Evolutionary conservation across 2,888 invertebrate species (phyloP), one percentile per base, ranked within the genome.

Genomic region (Junonia oenone): DNA sequence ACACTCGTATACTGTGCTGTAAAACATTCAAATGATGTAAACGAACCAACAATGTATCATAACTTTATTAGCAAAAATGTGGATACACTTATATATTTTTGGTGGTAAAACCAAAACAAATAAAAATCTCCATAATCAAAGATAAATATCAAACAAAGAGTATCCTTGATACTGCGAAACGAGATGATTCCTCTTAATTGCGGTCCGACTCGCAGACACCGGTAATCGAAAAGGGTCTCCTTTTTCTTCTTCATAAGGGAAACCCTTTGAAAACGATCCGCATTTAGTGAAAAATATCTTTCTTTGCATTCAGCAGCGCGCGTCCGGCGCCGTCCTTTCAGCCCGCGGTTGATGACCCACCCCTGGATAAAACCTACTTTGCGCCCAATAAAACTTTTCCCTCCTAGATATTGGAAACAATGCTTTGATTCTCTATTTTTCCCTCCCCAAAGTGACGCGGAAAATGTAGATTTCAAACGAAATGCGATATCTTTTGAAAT

Each of bases 351-450:
- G 83, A 85, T 82, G 77, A 78, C 72, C 78, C 74, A 74, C 73
- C 79, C 79, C 76, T 83, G 83, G 87, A 85, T 87, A 84, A 89
- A 85, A 80, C 82, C 81, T 83, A 88, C 89, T 88, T 88, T 85
- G 86, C 82, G 81, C 83, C 78, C 82, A 83, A 88, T 88, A 88
- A 87, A 88, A 88, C 77, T 86, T 85, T 81, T 76, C 85, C 78
- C 76, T 76, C 72, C 67, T 61, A 67, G 81, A 83, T 84, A 85
- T 88, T 86, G 87, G 83, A 89, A 88, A 89, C 87, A 89, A 88
- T 85, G 76, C 83, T 86, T 83, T 83, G 84, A 81, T 77, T 83
- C 77, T 76, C 82, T 82, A 85, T 84, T 84, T 84, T 76, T 81
- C 77, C n/a, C 75, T 72, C 72, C 70, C 72, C 70, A 69, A 83